Base-by-base conservation (phyloP, 2,797 vertebrate species). In the Sphaeramia orbicularis region DNA sequence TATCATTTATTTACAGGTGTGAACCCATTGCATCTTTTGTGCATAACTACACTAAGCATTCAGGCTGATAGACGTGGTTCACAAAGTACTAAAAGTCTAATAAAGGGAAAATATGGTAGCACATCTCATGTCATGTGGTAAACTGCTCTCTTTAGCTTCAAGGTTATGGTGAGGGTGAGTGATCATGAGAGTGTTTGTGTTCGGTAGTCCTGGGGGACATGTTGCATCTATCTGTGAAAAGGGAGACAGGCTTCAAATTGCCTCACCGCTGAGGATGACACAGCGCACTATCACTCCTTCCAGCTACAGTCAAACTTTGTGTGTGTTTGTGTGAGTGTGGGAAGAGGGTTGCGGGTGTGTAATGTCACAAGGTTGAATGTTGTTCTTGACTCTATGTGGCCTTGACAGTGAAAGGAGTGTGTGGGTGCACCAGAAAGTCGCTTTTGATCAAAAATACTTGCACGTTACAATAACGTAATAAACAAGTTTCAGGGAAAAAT, bases 221-320 rank as follows among this genome's bases (percentile, higher is more conserved):
- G 77, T 77, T 65, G 80, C 59, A 74, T 84, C 68, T 78, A 57
- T 82, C 78, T 78, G 78, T 68, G 74, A 78, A 78, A 76, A 59
- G 56, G 75, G 67, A 83, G 70, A 88, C 80, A 78, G 74, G 74
- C 75, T 76, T 82, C 80, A 84, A 82, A 89, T 74, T 71, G 75
- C 84, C 83, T 86, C 69, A 64, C 57, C 2, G 41, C 71, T 69
- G 70, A 78, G 72, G 43, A 80, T 83, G 85, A 86, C 83, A 87
- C 80, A 74, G 71, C 37, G 71, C 73, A 67, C 81, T 62, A 83
- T 69, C 81, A 74, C 63, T 82, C 61, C 83, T 83, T 74, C 66
- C 76, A 79, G 76, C 77, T 71, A 74, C 57, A 79, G 72, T 69
- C 65, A 61, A 68, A 68, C 41, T 58, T n/a, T 76, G 58, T 50